phyloP scores from a whole-genome alignment of 2,888 invertebrate genomes.

The Saturnia japonica region DNA sequence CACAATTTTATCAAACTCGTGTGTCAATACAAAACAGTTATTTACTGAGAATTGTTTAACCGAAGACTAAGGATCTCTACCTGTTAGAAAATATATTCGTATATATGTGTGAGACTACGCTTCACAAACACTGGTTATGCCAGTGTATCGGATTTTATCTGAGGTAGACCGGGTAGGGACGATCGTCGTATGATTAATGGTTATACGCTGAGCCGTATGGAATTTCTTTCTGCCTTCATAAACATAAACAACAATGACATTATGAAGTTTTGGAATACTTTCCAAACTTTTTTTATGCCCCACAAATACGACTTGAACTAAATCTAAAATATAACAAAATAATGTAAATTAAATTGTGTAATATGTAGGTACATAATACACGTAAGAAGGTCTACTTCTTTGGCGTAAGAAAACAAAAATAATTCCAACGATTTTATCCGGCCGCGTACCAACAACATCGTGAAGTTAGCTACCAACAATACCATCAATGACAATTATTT shows the following conservation, averaged over 20 bases:
- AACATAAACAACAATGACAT: constrained; percentile 64
- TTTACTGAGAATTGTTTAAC: constrained; percentile 14
- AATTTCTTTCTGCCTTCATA: constrained; percentile 58
- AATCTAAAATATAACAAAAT: background rate
- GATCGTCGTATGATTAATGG: constrained; percentile 74
- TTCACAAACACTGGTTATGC: constrained; percentile 34
- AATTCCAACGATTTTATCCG: too few species aligned
- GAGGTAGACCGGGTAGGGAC: constrained; percentile 37
- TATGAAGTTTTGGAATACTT: constrained; percentile 52
- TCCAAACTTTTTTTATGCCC: constrained; percentile 48
- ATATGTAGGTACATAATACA: too few species aligned
- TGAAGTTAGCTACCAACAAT: too few species aligned
- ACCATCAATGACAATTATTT: too few species aligned
- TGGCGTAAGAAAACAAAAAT: too few species aligned
- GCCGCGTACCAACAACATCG: too few species aligned
- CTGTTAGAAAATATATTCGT: constrained; percentile 37
- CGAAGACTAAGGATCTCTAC: constrained; percentile 34
- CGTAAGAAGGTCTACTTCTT: too few species aligned
- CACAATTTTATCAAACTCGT: background rate
- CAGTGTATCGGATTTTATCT: constrained; percentile 61
- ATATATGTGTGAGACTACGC: constrained; percentile 38
- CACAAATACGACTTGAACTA: constrained; percentile 5
- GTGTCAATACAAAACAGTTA: constrained; percentile 9
- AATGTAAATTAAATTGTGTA: too few species aligned
- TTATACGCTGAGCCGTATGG: constrained; percentile 52